Percentiles rank a stretch among this genome's conserved stretches.
phyloP scores from a whole-genome alignment of 2,113 vertebrate species.

The Galemys pyrenaicus region DNA sequence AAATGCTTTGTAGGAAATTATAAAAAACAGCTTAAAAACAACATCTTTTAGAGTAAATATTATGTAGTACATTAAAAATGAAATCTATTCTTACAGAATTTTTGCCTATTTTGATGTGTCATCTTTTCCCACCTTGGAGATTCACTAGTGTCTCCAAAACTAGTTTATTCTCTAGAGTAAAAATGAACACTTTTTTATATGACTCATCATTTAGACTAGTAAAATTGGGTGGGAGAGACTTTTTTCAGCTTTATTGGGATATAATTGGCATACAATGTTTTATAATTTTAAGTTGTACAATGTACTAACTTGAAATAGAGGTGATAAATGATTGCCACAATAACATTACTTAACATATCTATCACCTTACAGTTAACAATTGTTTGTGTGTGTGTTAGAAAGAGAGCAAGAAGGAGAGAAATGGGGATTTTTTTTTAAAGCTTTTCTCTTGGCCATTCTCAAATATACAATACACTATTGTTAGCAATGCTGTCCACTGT shows the following conservation, averaged over 20 bases:
- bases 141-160: conserved; percentile 10
- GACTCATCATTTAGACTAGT: not conserved
- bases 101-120: not conserved
- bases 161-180: not conserved
- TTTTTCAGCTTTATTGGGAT: not conserved
- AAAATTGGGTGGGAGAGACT: not conserved
- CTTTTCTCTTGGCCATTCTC: not conserved
- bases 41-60: not conserved
- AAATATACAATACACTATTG: not conserved
- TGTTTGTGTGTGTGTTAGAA: no score
- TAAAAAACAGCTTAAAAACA: conserved; percentile 15
- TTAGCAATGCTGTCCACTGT: not conserved
- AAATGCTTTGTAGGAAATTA: conserved; percentile 42
- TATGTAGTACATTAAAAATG: conserved; percentile 28
- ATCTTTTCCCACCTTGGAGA: not conserved
- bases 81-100: conserved; percentile 15
- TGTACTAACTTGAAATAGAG: not conserved
- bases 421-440: no score
- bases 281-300: not conserved
- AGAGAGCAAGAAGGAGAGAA: no score
- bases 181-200: not conserved
- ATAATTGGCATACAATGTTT: not conserved
- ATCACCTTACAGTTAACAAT: not conserved
- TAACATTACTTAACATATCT: not conserved
- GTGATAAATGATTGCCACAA: not conserved